Percentiles rank a stretch among this genome's conserved stretches.
Evolutionary conservation across 1,140 invertebrate species (phyloP).

Genomic region (Drosophila fuyamai): DNA sequence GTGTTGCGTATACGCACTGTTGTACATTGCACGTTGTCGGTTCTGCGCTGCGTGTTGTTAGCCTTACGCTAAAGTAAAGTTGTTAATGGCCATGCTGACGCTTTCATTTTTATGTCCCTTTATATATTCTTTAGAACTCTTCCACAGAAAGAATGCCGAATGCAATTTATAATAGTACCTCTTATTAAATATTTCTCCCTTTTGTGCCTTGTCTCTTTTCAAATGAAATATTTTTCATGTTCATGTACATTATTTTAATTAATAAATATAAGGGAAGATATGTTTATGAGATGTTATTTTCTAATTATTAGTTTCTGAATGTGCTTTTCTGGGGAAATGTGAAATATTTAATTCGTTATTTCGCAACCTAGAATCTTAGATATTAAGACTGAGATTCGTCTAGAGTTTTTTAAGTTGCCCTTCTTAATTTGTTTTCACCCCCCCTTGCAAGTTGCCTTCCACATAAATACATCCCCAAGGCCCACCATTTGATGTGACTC

Average conservation of each 20-base stretch:
- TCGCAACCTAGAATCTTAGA: no score
- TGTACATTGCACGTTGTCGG: slow-evolving; percentile 30
- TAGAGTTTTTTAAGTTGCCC: neutral
- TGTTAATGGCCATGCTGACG: slow-evolving; percentile 39
- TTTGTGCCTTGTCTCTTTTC: neutral
- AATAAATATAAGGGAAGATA: no score
- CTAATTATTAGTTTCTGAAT: neutral
- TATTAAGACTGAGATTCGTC: neutral
- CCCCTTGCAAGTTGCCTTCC: neutral
- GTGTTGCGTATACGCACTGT: slow-evolving; percentile 47
- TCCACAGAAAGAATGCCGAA: neutral
- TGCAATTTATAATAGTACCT: neutral
- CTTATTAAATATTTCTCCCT: neutral
- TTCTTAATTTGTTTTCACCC: neutral
- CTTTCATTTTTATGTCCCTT: slow-evolving; percentile 2
- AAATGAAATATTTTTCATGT: neutral
- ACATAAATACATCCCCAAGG: slow-evolving; percentile 24
- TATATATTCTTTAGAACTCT: slow-evolving; percentile 1
- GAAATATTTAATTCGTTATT: no score
- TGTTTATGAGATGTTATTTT: no score
- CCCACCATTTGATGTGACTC: slow-evolving; percentile 27
- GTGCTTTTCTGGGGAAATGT: neutral
- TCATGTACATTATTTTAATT: no score
- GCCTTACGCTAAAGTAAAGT: slow-evolving; percentile 32
- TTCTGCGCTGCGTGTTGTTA: slow-evolving; percentile 4